A percentile compares a stretch with the other conserved stretches of the same genome.
phyloP scores from a whole-genome alignment of 2,113 vertebrate genomes.

The Butastur rufipennis region DNA sequence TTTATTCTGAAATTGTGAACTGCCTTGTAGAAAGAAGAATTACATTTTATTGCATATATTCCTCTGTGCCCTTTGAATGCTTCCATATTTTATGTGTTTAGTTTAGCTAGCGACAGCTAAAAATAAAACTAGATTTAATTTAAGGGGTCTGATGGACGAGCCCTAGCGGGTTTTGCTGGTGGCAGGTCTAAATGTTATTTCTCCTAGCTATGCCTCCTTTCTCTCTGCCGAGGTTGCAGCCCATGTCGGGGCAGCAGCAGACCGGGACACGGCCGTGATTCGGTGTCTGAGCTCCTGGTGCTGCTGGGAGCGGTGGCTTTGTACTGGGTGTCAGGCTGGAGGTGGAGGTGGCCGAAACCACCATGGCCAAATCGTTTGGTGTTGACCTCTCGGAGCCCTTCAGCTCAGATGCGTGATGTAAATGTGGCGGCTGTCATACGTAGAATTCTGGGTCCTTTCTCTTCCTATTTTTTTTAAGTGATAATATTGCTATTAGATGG shows the following conservation, averaged over 20 bases:
- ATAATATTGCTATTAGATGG: background rate
- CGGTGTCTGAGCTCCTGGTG: background rate
- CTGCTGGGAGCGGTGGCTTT: background rate
- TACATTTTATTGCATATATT: background rate
- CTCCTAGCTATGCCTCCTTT: background rate
- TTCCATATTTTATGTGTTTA: conserved; percentile 33
- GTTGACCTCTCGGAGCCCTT: background rate
- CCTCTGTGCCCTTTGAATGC: background rate
- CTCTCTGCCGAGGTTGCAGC: background rate
- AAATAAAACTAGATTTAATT: conserved; percentile 36
- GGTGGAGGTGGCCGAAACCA: background rate
- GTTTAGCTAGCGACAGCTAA: background rate
- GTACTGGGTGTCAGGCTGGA: background rate
- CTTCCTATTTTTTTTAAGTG: background rate
- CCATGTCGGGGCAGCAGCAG: background rate
- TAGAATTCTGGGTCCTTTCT: background rate
- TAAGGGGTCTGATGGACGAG: background rate
- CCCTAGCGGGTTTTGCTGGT: background rate
- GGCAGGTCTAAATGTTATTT: background rate
- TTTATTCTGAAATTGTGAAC: background rate
- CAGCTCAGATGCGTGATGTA: background rate
- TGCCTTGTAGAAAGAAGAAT: background rate
- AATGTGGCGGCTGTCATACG: background rate
- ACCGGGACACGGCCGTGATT: fast-evolving
- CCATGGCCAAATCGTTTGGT: background rate